A percentile compares a stretch with the other conserved stretches of the same genome.
These are phyloP conservation scores for Pseudonaja textilis DNA, from an alignment of 2,113 vertebrate genomes.

Conservation along the genomic window DNA sequence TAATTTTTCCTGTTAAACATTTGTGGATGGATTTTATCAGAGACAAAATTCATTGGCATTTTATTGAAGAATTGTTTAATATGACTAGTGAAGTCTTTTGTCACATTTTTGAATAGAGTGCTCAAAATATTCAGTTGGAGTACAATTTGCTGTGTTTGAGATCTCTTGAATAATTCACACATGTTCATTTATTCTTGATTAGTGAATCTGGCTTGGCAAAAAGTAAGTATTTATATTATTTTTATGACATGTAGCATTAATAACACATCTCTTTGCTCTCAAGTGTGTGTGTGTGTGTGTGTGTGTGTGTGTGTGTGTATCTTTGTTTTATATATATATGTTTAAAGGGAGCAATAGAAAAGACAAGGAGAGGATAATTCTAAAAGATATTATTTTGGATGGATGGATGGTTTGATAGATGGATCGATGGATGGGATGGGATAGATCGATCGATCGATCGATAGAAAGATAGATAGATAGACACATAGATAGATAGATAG, in stretches of 20 bases:
- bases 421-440: neutral
- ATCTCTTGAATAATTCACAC: slow-evolving; percentile 68
- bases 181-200: slow-evolving; percentile 74
- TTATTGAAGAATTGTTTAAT: slow-evolving; percentile 43
- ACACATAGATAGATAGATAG: neutral
- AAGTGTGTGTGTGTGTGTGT: slow-evolving; percentile 1
- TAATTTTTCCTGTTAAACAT: neutral
- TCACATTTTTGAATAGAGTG: slow-evolving; percentile 56
- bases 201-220: slow-evolving; percentile 65
- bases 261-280: slow-evolving; percentile 68
- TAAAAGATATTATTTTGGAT: neutral
- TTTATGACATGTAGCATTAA: slow-evolving; percentile 67
- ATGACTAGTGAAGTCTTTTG: slow-evolving; percentile 46
- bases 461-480: neutral
- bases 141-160: slow-evolving; percentile 70
- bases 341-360: slow-evolving; percentile 52
- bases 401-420: neutral
- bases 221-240: slow-evolving; percentile 70
- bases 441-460: no score
- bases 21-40: neutral
- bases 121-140: slow-evolving; percentile 70
- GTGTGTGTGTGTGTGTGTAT: slow-evolving; percentile 40
- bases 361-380: slow-evolving; percentile 53
- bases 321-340: neutral
- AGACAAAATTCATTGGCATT: neutral